Conservation (phyloP, 2,888 invertebrate species). For the Sesia apiformis region DNA sequence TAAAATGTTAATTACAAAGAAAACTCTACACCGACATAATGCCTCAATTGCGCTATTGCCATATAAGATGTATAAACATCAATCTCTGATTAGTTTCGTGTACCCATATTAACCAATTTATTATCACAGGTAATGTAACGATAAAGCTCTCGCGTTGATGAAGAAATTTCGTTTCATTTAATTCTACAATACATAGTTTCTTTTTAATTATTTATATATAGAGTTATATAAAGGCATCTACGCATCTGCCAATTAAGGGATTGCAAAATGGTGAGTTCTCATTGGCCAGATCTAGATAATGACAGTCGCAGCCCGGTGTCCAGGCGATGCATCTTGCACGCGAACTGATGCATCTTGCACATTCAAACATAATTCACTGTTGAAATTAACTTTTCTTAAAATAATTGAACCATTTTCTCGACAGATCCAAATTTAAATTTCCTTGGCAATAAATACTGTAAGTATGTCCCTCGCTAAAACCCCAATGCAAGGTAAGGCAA, state of each 20-base stretch:
- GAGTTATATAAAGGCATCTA: neutral
- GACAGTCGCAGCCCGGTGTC: constrained; percentile 17
- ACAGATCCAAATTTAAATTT: constrained; percentile 21
- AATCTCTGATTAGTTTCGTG: too few species aligned
- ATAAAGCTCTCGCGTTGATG: too few species aligned
- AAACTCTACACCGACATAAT: too few species aligned
- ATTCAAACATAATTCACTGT: neutral
- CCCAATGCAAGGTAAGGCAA: constrained; percentile 41
- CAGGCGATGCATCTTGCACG: constrained; percentile 49
- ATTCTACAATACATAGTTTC: too few species aligned
- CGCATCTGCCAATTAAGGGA: constrained; percentile 51
- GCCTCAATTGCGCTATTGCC: too few species aligned
- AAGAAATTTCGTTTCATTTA: too few species aligned
- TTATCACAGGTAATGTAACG: too few species aligned
- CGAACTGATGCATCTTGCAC: constrained; percentile 21
- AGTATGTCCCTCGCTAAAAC: constrained; percentile 19
- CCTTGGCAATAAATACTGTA: constrained; percentile 20
- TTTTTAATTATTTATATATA: too few species aligned
- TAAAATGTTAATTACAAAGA: too few species aligned
- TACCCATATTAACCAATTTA: too few species aligned
- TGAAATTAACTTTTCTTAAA: neutral
- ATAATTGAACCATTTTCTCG: neutral
- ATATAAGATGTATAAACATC: too few species aligned
- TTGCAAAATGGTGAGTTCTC: constrained; percentile 26
- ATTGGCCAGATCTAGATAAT: constrained; percentile 52